Evolutionary conservation across 2,888 invertebrate species (phyloP).

Genomic region (Crocallis elinguaria): DNA sequence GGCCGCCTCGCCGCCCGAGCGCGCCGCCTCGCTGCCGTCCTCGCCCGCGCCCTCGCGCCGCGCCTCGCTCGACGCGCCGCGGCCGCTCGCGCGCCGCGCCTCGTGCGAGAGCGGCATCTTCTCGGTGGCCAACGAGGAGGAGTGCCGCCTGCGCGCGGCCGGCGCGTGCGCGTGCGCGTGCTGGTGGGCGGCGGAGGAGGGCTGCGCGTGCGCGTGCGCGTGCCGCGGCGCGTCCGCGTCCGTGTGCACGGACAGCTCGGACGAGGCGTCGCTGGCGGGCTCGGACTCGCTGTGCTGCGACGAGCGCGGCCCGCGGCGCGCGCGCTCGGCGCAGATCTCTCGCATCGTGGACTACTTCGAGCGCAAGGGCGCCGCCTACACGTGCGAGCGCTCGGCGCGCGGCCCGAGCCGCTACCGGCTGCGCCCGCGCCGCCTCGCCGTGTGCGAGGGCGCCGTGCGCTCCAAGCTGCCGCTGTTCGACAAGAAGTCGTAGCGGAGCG

Average conservation of each 20-base stretch:
- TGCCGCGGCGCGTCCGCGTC: conserved; percentile 81
- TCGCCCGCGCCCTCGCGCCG: conserved; percentile 66
- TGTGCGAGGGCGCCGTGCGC: conserved; percentile 94
- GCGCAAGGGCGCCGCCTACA: conserved; percentile 87
- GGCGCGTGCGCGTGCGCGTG: conserved; percentile 75
- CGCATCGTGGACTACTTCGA: conserved; percentile 96
- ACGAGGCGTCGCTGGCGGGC: conserved; percentile 92
- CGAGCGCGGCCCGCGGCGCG: conserved; percentile 85
- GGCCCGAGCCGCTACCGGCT: conserved; percentile 36
- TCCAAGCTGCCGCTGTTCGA: conserved; percentile 95
- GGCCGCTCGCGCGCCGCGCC: conserved; percentile 84
- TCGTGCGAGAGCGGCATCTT: conserved; percentile 96
- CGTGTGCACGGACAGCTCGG: conserved; percentile 94
- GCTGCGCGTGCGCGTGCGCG: conserved; percentile 51
- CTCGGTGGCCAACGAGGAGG: conserved; percentile 93
- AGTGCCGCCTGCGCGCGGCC: conserved; percentile 76
- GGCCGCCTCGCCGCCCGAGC: conserved; percentile 88
- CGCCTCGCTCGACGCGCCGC: conserved; percentile 51
- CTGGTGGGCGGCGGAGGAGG: conserved; percentile 70
- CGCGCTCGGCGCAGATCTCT: conserved; percentile 89
- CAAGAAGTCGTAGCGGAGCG: conserved; percentile 74
- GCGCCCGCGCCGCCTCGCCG: conserved; percentile 86
- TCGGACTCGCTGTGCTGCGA: conserved; percentile 90
- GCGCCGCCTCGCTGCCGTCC: conserved; percentile 68
- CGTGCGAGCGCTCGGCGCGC: conserved; percentile 57